Base-by-base conservation (phyloP, 2,797 vertebrate genomes). In the Platalea minor region DNA sequence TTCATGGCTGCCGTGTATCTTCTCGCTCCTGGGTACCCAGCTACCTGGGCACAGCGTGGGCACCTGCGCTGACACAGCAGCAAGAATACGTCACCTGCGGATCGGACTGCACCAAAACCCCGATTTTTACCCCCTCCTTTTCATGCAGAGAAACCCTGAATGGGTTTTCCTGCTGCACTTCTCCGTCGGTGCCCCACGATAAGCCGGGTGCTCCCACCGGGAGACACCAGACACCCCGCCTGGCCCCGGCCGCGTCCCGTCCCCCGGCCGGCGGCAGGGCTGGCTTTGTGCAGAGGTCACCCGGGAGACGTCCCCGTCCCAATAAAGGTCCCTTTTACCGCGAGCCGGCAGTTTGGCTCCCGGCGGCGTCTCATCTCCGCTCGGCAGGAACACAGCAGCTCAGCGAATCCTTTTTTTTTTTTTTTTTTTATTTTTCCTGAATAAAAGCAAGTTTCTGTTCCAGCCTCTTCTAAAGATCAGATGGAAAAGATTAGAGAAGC, bases 201-300 rank as follows among this genome's bases (percentile, higher is more conserved):
- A n/a, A 70, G 54, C 51, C 7, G 5, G 74, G 41, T 31, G 35
- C 54, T 87, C 85, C 79, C 81, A 2, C 28, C 0, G 29, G 92
- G 67, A 74, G 84, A 70, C 17, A 89, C 86, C 53, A 5, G 56
- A 88, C 85, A 89, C 89, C 25, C 13, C 7, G 51, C 39, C 74
- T 39, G 81, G 77, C 82, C 57, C 72, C 3, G 4, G 11, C 60
- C 7, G 2, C 18, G 10, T 35, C 91, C 79, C 20, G 5, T 6
- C 50, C 75, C 37, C 72, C 23, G 80, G 69, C 88, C 29, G 33
- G 88, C 53, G 7, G 87, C 93, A 35, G 89, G 84, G 68, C 90
- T 33, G 75, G 1, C 94, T 94, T 91, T 86, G 92, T 96, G 95
- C 75, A 0, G n/a, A 21, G 95, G 94, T 96, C 96, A 96, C 92